Evolutionary conservation across 2,888 invertebrate species (phyloP), one percentile per base, ranked within the genome.

Genomic region (Thecocarcelia acutangulata): DNA sequence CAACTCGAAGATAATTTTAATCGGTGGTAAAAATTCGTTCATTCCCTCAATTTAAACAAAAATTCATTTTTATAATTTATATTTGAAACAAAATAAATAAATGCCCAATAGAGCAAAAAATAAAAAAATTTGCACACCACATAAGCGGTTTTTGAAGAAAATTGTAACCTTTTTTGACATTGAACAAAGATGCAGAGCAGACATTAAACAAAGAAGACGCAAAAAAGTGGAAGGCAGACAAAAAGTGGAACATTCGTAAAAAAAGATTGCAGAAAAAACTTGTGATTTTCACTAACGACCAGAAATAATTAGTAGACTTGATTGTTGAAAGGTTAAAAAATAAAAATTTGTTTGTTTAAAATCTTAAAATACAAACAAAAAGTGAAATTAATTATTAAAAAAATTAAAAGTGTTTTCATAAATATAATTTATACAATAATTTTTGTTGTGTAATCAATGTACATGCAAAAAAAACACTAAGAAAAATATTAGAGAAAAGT

Each of bases 81-180:
- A 12, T 40, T 48, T 37, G 11, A n/a, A 3, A 42, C 6, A 46
- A 24, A 11, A 21, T 50, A 63, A 33, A 63, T 61, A 33, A 28
- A 50, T 1, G 19, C 8, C 46, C 19, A 54, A 58, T 40, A 76
- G 11, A 52, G 44, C 15, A 52, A 15, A 21, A 59, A 58, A 58
- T 21, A 12, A 48, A 59, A 42, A 72, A 69, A 13, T n/a, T 40
- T 37, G 1, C 24, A 24, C 21, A 19, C 56, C 15, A 33, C 28
- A 40, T 40, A 64, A 46, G 54, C 28, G 56, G 69, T 12, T 80
- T 21, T 24, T 73, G 42, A 68, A 78, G 37, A 72, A 74, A 58
- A 63, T 58, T 81, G 50, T 90, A 90, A 90, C 90, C 90, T 90
- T 90, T 89, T 88, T 87, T 90, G 90, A 90, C 90, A 90, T 90